phyloP scores from a whole-genome alignment of 2,797 vertebrate species.

The Chloroceryle inda region DNA sequence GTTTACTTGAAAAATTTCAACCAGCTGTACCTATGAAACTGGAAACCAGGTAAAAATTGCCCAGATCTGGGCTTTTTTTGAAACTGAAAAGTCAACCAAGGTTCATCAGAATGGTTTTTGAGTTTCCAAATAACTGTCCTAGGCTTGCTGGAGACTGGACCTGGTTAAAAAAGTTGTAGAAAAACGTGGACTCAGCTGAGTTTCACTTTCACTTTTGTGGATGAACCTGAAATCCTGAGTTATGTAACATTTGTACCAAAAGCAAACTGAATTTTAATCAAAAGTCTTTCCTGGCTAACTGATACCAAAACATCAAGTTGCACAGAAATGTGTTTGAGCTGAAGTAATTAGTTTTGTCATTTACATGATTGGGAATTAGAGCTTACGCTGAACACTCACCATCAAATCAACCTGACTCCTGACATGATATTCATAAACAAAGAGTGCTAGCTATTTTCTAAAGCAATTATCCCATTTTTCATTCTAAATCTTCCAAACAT shows the following conservation, averaged over 20 bases:
- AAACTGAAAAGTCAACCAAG: not conserved
- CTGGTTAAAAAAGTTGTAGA: not conserved
- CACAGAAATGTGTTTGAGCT: not conserved
- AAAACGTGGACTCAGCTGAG: not conserved
- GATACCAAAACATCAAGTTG: not conserved
- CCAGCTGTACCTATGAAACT: constrained; percentile 57
- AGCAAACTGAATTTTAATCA: not conserved
- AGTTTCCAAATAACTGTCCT: not conserved
- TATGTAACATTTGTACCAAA: not conserved
- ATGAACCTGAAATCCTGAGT: not conserved
- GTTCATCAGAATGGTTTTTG: not conserved
- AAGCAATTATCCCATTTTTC: not conserved
- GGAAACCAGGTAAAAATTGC: constrained; percentile 52
- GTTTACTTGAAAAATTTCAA: constrained; percentile 45
- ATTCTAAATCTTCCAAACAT: not conserved
- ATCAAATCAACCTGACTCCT: not conserved
- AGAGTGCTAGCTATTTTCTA: not conserved
- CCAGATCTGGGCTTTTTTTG: not conserved
- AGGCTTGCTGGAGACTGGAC: not conserved
- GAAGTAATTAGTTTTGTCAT: not conserved
- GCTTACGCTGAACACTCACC: not conserved
- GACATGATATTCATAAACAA: accelerated
- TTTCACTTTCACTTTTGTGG: constrained; percentile 26
- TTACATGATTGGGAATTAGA: not conserved
- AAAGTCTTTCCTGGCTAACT: not conserved